A percentile compares a stretch with the other conserved stretches of the same genome.
Conservation (phyloP, 1,140 invertebrate species). For the Aphidius gifuensis region DNA sequence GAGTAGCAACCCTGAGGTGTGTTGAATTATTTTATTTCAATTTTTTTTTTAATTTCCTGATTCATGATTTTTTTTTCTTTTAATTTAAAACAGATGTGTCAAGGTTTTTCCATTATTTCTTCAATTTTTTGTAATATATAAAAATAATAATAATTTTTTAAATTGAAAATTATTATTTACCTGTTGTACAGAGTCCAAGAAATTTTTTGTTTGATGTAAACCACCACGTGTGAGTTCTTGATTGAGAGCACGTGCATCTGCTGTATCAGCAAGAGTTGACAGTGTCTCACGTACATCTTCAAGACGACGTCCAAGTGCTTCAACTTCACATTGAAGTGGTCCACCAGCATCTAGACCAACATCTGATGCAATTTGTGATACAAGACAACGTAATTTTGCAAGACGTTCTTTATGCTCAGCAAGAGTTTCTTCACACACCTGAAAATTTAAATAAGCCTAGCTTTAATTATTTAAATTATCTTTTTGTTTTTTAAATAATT, state of each 20-base stretch:
- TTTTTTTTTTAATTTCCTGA: no score
- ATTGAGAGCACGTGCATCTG: conserved; percentile 62
- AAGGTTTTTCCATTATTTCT: neutral
- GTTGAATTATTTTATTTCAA: conserved; percentile 5
- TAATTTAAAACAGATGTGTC: no score
- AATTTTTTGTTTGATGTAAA: conserved; percentile 60
- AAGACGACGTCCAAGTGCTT: conserved; percentile 71
- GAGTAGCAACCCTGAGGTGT: conserved; percentile 24
- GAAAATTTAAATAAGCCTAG: conserved; percentile 16
- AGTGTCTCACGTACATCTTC: conserved; percentile 73
- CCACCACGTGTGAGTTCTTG: conserved; percentile 57
- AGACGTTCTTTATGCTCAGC: conserved; percentile 67
- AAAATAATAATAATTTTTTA: neutral
- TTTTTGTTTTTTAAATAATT: neutral
- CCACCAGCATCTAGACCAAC: conserved; percentile 68
- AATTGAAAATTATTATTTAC: conserved; percentile 45
- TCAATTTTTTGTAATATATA: neutral
- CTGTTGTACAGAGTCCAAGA: conserved; percentile 65
- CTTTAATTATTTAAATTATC: no score
- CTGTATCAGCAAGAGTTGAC: conserved; percentile 69
- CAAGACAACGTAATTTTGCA: conserved; percentile 69
- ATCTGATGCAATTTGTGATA: conserved; percentile 71
- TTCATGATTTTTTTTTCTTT: no score
- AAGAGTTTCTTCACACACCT: conserved; percentile 75
- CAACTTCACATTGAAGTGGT: conserved; percentile 72